Evolutionary conservation across 2,113 vertebrate genomes (phyloP).

Genomic region (Lophotis ruficrista): DNA sequence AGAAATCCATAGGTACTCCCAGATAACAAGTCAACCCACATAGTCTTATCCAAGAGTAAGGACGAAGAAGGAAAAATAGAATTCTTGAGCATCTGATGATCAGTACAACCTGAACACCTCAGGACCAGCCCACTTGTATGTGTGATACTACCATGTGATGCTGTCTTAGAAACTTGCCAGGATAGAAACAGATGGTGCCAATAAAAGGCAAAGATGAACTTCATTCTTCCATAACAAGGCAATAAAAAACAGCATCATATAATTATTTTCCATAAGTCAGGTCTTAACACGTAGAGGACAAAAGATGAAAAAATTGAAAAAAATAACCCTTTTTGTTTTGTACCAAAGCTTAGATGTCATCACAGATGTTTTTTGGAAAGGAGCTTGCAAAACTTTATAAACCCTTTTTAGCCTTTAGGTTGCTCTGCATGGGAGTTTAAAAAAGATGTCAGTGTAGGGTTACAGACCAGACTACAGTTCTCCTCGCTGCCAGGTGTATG

Average conservation of each 20-base stretch:
- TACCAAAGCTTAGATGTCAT: constrained; percentile 48
- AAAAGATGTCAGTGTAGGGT: not conserved
- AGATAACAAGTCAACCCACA: not conserved
- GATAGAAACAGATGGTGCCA: constrained; percentile 65
- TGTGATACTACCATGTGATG: not conserved
- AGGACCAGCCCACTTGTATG: not conserved
- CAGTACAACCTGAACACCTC: not conserved
- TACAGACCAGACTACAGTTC: constrained; percentile 27
- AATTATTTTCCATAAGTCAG: constrained; percentile 70
- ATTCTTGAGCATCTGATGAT: not conserved
- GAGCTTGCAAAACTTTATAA: not conserved
- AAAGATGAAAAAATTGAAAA: not conserved
- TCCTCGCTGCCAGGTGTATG: constrained; percentile 8
- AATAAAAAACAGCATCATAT: constrained; percentile 53
- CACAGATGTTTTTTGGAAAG: not conserved
- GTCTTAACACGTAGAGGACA: not conserved
- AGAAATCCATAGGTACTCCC: not conserved
- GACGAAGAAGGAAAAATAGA: not conserved
- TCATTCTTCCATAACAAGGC: constrained; percentile 55
- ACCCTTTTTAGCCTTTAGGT: not conserved
- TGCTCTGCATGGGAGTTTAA: constrained; percentile 2
- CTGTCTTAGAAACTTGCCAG: constrained; percentile 42
- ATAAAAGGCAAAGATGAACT: constrained; percentile 71
- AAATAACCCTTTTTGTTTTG: constrained; percentile 10
- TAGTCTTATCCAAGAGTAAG: not conserved